Conservation (phyloP, 2,797 vertebrate species). For the Monodelphis domestica region DNA sequence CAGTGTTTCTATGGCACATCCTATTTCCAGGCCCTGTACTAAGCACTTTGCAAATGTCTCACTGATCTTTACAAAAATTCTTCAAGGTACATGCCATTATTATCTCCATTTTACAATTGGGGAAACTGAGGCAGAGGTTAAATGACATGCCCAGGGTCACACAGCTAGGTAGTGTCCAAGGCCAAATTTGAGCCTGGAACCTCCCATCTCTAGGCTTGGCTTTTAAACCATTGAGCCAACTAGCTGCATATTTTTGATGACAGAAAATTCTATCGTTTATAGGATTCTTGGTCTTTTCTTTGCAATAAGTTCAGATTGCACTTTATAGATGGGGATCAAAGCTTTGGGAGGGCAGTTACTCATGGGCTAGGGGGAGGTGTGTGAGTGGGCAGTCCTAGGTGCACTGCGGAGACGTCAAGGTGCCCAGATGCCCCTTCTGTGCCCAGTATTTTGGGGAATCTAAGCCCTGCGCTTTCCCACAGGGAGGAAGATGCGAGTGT, state of each 20-base stretch:
- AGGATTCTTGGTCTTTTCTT: background rate
- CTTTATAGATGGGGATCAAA: background rate
- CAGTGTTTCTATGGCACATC: too few relatives aligned
- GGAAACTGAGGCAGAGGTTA: too few relatives aligned
- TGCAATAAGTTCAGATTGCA: background rate
- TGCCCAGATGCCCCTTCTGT: background rate
- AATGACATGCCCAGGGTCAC: too few relatives aligned
- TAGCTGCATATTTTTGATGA: background rate
- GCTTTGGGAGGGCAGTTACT: background rate
- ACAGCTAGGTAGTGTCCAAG: too few relatives aligned
- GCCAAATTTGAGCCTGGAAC: too few relatives aligned
- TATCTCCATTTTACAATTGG: too few relatives aligned
- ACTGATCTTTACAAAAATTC: too few relatives aligned
- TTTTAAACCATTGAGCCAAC: too few relatives aligned
- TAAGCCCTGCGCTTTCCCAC: background rate
- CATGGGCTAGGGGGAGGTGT: background rate
- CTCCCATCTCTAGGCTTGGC: too few relatives aligned
- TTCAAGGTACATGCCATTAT: too few relatives aligned
- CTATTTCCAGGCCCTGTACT: too few relatives aligned
- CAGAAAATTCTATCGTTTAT: background rate
- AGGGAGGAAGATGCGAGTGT: slow-evolving; percentile 94
- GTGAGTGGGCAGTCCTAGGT: background rate
- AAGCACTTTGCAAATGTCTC: too few relatives aligned
- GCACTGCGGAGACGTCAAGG: background rate
- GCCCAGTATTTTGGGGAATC: background rate